Evolutionary conservation across 92 coral and sea anemone species (phyloP).

Genomic region (Zoanthus solanderi): DNA sequence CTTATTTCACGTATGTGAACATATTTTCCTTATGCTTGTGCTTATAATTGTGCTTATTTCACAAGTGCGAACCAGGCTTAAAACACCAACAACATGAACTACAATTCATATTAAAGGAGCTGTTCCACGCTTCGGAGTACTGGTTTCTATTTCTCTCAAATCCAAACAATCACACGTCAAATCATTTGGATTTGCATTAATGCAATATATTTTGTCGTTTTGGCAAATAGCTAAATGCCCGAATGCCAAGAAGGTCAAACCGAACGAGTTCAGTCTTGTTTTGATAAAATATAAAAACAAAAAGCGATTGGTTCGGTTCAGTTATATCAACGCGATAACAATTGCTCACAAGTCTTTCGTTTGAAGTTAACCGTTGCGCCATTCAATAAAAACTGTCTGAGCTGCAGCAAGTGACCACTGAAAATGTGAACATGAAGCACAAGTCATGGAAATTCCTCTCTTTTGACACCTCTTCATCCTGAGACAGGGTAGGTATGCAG

Average conservation of each 20-base stretch:
- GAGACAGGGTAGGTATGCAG: too few relatives aligned
- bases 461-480: too few relatives aligned
- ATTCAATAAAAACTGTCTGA: background rate
- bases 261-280: background rate
- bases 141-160: too few relatives aligned
- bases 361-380: background rate
- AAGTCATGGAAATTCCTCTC: background rate
- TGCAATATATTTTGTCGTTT: background rate
- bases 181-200: background rate
- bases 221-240: background rate
- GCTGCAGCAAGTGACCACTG: slow-evolving; percentile 10
- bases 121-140: too few relatives aligned
- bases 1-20: too few relatives aligned
- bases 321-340: background rate
- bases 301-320: slow-evolving; percentile 1
- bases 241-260: background rate
- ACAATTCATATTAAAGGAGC: too few relatives aligned
- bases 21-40: too few relatives aligned
- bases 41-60: too few relatives aligned
- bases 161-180: too few relatives aligned
- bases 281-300: background rate
- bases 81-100: too few relatives aligned
- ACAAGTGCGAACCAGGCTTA: too few relatives aligned
- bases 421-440: background rate
- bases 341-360: background rate